Evolutionary conservation across 2,888 invertebrate genomes (phyloP).

Genomic region (Polia nebulosa): DNA sequence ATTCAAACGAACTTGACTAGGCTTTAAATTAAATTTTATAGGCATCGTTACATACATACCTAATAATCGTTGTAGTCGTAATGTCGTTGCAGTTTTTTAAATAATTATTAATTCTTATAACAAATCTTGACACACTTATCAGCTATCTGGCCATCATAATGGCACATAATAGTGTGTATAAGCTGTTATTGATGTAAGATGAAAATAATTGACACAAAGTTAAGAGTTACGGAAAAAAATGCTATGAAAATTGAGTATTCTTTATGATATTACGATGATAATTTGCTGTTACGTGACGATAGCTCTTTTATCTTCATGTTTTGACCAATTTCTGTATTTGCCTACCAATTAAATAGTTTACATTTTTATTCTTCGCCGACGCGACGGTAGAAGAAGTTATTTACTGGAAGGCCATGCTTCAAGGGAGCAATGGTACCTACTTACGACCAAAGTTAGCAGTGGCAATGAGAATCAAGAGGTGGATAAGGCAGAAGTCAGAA

Average conservation of each 20-base stretch:
- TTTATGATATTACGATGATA: slow-evolving; percentile 3
- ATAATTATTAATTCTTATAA: slow-evolving; percentile 38
- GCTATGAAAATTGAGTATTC: slow-evolving; percentile 3
- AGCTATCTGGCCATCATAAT: slow-evolving; percentile 10
- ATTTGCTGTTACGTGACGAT: slow-evolving; percentile 18
- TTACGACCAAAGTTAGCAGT: neutral
- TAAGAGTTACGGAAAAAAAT: slow-evolving; percentile 6
- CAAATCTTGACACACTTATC: slow-evolving; percentile 41
- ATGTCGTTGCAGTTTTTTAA: slow-evolving; percentile 5
- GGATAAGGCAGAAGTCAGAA: neutral
- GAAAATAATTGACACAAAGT: slow-evolving; percentile 22
- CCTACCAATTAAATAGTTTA: neutral
- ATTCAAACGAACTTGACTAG: neutral
- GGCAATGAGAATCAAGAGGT: neutral
- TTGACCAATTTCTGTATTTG: neutral
- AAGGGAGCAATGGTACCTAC: neutral
- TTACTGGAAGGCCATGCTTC: neutral
- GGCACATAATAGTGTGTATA: neutral
- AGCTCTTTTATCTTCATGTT: neutral
- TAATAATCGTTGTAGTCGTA: neutral
- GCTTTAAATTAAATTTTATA: neutral
- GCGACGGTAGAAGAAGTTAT: neutral
- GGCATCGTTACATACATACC: neutral
- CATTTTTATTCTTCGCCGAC: neutral
- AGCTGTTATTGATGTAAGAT: slow-evolving; percentile 5